These are phyloP conservation scores for Callitettix versicolor DNA, from an alignment of 1,140 invertebrate species.

Conservation along the genomic window DNA sequence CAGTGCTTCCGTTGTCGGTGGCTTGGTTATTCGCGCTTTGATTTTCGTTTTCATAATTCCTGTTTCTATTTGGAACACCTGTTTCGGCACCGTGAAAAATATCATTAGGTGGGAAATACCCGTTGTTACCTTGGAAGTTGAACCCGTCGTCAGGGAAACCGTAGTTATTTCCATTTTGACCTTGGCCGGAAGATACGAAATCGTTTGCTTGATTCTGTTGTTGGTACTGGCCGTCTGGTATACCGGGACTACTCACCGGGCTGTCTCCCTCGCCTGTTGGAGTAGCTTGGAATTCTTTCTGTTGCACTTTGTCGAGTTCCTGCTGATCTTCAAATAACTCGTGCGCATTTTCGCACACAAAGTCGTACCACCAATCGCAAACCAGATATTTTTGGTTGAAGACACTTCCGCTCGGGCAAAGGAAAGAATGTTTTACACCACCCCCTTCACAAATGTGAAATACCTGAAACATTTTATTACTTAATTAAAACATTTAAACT, in stretches of 20 bases:
- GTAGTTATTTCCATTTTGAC: neutral
- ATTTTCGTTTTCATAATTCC: neutral
- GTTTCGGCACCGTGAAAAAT: slow-evolving; percentile 15
- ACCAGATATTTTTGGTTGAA: slow-evolving; percentile 74
- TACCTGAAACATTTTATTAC: slow-evolving; percentile 59
- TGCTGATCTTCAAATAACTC: slow-evolving; percentile 57
- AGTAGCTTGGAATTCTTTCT: neutral
- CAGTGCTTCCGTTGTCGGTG: neutral
- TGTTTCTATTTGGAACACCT: slow-evolving; percentile 2
- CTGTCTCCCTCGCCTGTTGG: too few relatives aligned
- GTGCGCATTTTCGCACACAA: slow-evolving; percentile 61
- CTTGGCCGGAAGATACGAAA: neutral
- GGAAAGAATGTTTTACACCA: slow-evolving; percentile 53
- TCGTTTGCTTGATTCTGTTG: too few relatives aligned
- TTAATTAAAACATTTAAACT: neutral
- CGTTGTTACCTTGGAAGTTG: neutral
- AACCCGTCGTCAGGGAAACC: neutral
- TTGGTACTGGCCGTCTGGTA: too few relatives aligned
- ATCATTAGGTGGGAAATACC: slow-evolving; percentile 1
- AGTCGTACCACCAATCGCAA: slow-evolving; percentile 81
- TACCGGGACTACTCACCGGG: too few relatives aligned
- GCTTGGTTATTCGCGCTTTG: neutral
- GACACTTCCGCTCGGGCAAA: slow-evolving; percentile 78
- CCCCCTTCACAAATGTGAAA: slow-evolving; percentile 52
- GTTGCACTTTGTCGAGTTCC: slow-evolving; percentile 45